Evolutionary conservation across 2,797 vertebrate species (phyloP).

Genomic region (Semaprochilodus insignis): DNA sequence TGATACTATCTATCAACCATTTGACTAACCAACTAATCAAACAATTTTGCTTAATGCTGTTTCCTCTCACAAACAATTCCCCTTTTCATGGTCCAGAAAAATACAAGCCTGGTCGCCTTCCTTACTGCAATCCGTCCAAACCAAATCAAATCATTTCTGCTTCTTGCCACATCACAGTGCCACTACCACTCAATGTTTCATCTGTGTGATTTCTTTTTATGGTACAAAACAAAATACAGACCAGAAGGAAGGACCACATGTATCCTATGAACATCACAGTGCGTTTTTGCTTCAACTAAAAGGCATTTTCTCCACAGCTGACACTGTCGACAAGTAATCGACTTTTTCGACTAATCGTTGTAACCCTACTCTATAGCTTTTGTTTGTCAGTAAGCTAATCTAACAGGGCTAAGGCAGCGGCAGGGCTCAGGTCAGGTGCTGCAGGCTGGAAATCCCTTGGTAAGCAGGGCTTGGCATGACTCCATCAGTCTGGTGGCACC

Average conservation of each 20-base stretch:
- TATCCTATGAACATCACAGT: background rate
- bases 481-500: slow-evolving; percentile 68
- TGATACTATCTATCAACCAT: no score
- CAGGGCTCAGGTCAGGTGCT: slow-evolving; percentile 61
- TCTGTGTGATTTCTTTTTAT: no score
- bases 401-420: slow-evolving; percentile 48
- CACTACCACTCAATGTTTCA: no score
- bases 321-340: background rate
- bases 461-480: slow-evolving; percentile 62
- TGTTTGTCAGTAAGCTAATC: slow-evolving; percentile 41
- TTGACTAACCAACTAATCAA: no score
- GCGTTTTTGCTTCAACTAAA: background rate
- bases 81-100: no score
- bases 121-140: no score
- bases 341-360: slow-evolving; percentile 13
- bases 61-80: no score
- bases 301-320: background rate
- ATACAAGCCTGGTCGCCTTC: no score
- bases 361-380: slow-evolving; percentile 7
- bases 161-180: no score
- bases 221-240: no score
- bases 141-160: background rate
- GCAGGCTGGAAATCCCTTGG: slow-evolving; percentile 67
- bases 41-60: no score
- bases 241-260: no score